Evolutionary conservation across 2,113 vertebrate genomes (phyloP).

Genomic region (Gymnocephalus cernua): DNA sequence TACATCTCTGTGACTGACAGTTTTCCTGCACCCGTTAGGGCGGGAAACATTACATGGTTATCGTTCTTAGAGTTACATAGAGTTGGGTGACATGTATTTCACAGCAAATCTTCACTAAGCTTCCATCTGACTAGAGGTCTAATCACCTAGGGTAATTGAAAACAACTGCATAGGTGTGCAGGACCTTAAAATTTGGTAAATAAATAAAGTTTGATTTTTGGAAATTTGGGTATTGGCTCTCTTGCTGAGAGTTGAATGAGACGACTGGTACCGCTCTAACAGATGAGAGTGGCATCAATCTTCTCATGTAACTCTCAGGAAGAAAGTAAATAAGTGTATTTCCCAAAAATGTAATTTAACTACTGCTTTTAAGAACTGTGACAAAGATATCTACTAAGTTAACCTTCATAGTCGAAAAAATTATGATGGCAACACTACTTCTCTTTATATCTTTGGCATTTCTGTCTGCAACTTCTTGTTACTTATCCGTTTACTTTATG

Average conservation of each 20-base stretch:
- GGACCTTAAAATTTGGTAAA: not conserved
- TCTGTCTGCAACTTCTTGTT: not conserved
- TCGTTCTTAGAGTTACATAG: not conserved
- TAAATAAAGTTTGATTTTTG: not conserved
- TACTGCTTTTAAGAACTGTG: too few relatives aligned
- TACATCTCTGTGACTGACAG: not conserved
- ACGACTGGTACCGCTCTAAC: too few relatives aligned
- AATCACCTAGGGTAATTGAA: not conserved
- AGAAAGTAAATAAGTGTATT: too few relatives aligned
- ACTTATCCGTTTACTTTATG: not conserved
- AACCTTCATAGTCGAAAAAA: too few relatives aligned
- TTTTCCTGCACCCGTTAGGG: not conserved
- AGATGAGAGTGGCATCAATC: too few relatives aligned
- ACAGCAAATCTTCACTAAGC: not conserved
- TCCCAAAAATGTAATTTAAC: too few relatives aligned
- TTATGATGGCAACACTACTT: not conserved
- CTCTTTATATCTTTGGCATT: not conserved
- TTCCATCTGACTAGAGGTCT: too few relatives aligned
- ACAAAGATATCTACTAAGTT: too few relatives aligned
- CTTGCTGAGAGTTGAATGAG: too few relatives aligned
- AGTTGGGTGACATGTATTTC: not conserved
- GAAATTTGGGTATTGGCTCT: too few relatives aligned
- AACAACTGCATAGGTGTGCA: not conserved
- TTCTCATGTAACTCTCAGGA: too few relatives aligned
- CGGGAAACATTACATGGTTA: not conserved